A percentile compares a stretch with the other conserved stretches of the same genome.
These are phyloP conservation scores for Peribatodes rhomboidaria DNA, from an alignment of 2,888 invertebrate genomes.

Conservation along the genomic window DNA sequence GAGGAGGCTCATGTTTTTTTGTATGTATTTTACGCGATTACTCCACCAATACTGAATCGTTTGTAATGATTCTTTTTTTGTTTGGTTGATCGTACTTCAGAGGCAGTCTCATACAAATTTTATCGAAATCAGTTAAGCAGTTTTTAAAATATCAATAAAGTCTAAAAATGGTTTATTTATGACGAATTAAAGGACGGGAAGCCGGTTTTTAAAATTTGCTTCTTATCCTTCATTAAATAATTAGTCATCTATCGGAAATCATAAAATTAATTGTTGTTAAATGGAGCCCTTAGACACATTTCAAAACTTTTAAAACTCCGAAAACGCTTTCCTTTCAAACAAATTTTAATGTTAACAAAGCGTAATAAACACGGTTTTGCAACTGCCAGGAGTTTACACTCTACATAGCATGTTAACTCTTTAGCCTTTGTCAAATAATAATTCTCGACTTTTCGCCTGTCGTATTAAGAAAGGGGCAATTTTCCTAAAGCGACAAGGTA, in stretches of 20 bases:
- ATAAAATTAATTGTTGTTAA: slow-evolving; percentile 2
- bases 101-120: too few relatives aligned
- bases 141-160: too few relatives aligned
- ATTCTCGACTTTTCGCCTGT: slow-evolving; percentile 12
- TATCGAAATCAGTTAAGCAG: too few relatives aligned
- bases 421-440: slow-evolving; percentile 20
- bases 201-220: too few relatives aligned
- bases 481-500: slow-evolving; percentile 33
- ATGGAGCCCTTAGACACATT: slow-evolving; percentile 1
- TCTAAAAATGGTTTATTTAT: too few relatives aligned
- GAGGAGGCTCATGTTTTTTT: too few relatives aligned
- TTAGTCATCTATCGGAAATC: background rate
- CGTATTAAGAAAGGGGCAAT: slow-evolving; percentile 16
- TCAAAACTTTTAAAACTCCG: slow-evolving; percentile 1
- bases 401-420: slow-evolving; percentile 19
- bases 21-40: too few relatives aligned
- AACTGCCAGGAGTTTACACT: slow-evolving; percentile 29
- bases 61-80: too few relatives aligned
- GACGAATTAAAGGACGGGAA: too few relatives aligned
- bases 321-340: slow-evolving; percentile 28
- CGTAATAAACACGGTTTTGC: slow-evolving; percentile 26
- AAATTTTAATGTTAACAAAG: slow-evolving; percentile 30
- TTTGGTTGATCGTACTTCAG: too few relatives aligned
- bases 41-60: too few relatives aligned
- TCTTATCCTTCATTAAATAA: too few relatives aligned